Base-by-base conservation (phyloP, 2,797 vertebrate species). In the Alouatta caraya region DNA sequence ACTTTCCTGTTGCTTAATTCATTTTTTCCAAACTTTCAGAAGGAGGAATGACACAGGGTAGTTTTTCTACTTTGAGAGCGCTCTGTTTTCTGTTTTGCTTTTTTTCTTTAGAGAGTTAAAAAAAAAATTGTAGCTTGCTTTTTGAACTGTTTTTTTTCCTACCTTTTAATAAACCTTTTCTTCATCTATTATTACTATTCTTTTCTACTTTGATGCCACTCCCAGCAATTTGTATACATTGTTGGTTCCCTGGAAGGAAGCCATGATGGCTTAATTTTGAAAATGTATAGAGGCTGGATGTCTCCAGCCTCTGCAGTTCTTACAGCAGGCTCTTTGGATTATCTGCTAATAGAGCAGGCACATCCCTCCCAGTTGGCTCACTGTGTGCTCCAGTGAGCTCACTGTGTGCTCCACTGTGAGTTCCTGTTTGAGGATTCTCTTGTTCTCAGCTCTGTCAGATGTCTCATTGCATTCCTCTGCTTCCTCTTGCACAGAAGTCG, bases 1-100 rank as follows among this genome's bases (percentile, higher is more conserved):
- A 90, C 11, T 80, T 96, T 67, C 42, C 61, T 92, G n/a, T 70
- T 73, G 87, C 42, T 90, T 90, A 42, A 80, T 91, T 83, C 52
- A 78, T 59, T 59, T 61, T 93, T 89, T 87, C 52, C 44, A 73
- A 75, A 42, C 30, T 70, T 87, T 75, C 75, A 91, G 61, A 76
- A 90, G 19, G n/a, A 85, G 10, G 6, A 85, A 89, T 89, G 57
- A 84, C 37, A 87, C 44, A 79, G 1, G n/a, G 14, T 72, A 87
- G 72, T 17, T 88, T 85, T 93, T 48, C 37, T 88, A 90, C 52
- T 24, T 94, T 89, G 19, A 87, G 30, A 94, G 26, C 67, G 7
- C 61, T 52, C 28, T 82, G 12, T 81, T 93, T 75, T 87, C 46
- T 73, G 50, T 24, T 48, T 61, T 42, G 10, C 9, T 17, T 22